Evolutionary conservation across 1,140 invertebrate species (phyloP).

Genomic region (Palaemon carinicauda): DNA sequence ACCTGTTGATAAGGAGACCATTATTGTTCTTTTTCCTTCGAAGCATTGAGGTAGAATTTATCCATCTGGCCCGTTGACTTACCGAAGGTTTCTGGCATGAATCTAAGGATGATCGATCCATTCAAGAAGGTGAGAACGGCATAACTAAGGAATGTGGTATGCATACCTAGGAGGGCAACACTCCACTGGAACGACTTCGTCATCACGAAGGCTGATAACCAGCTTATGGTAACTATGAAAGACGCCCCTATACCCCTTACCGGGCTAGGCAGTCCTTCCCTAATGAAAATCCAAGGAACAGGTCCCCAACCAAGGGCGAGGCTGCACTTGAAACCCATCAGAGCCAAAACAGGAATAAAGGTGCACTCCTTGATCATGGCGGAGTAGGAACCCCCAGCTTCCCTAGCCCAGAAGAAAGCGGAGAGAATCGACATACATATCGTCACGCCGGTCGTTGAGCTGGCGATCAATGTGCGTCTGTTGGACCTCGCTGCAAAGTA

Average conservation of each 20-base stretch:
- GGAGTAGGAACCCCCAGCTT: too few species aligned
- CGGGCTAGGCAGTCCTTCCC: constrained; percentile 65
- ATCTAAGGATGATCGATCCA: neutral
- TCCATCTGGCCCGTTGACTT: constrained; percentile 19
- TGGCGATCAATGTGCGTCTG: too few species aligned
- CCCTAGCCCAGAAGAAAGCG: too few species aligned
- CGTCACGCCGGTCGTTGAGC: too few species aligned
- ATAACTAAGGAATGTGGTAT: constrained; percentile 15
- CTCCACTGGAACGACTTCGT: constrained; percentile 83
- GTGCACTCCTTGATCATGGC: constrained; percentile 63
- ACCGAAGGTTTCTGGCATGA: constrained; percentile 43
- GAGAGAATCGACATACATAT: too few species aligned
- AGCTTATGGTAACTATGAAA: constrained; percentile 85
- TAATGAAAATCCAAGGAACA: constrained; percentile 81
- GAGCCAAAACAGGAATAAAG: constrained; percentile 76
- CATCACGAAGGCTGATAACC: constrained; percentile 87
- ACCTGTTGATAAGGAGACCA: neutral
- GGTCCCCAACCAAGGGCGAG: constrained; percentile 81
- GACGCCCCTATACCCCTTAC: constrained; percentile 84
- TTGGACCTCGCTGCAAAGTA: constrained; percentile 59
- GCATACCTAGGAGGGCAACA: neutral
- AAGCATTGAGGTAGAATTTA: neutral
- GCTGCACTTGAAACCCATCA: constrained; percentile 78
- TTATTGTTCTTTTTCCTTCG: neutral
- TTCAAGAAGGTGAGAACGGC: neutral